Evolutionary conservation across 2,113 vertebrate species (phyloP), one percentile per base, ranked within the genome.

Genomic region (Notiomystis cincta): DNA sequence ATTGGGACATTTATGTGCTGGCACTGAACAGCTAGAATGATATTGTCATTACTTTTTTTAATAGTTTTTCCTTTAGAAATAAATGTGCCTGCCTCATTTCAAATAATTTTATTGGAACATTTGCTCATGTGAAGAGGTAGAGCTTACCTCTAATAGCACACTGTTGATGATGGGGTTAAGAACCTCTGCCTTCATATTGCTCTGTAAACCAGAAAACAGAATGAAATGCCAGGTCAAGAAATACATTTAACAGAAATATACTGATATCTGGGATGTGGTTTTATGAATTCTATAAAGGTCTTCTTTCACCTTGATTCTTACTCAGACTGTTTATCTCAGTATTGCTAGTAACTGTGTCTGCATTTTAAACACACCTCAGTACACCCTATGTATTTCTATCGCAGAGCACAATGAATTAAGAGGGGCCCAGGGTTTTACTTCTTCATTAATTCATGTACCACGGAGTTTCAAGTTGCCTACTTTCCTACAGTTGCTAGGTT

Each of bases 131-230:
- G 73, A 86, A 73, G 67, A 82, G 21, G 24, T 20, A 9, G 47
- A 94, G 61, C 98, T 99, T 98, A 99, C 99, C 99, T 99, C 99
- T 57, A 98, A 95, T 44, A 98, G 93, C 81, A 99, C 98, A 45
- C 98, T 98, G 50, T 98, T 97, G 66, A 99, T 97, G 90, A 99
- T 97, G 60, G 99, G 99, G 96, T 98, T 99, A 94, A 99, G 97
- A 89, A 98, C 97, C 95, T 99, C 99, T 40, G 99, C 99, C 95
- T 99, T 99, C 96, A 97, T 98, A 96, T 97, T 98, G 85, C 98
- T 98, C 99, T 99, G 97, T 87, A 96, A 97, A 88, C 61, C 94
- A 8, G 66, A 95, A 97, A 97, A 91, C 3, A 61, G 11, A 82
- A 85, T 37, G 45, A 95, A 93, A 93, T 61, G 40, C 30, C 77